Percentiles rank a stretch among this genome's conserved stretches.
Conservation (phyloP, 2,888 invertebrate genomes). For the Agrilus mali region DNA sequence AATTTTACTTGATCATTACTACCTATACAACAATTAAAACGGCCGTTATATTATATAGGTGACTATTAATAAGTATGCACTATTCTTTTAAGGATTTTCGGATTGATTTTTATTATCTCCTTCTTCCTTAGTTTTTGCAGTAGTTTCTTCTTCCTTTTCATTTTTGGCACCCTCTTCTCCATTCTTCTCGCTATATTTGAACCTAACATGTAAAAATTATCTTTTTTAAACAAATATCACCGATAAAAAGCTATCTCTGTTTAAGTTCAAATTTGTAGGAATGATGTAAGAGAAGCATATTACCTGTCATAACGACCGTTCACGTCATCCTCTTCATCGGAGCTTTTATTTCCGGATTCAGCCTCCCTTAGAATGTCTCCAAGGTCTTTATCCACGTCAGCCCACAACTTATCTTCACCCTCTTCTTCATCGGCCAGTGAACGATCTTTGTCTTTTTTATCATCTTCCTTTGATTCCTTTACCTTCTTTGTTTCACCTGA, state of each 20-base stretch:
- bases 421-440: constrained; percentile 33
- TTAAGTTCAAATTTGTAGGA: too few species aligned
- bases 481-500: neutral
- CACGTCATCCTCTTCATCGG: constrained; percentile 57
- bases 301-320: constrained; percentile 37
- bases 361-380: constrained; percentile 60
- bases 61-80: too few species aligned
- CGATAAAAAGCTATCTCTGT: too few species aligned
- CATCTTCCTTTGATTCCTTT: constrained; percentile 10
- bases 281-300: constrained; percentile 2
- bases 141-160: constrained; percentile 9
- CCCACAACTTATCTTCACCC: constrained; percentile 63
- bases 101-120: neutral
- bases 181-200: constrained; percentile 29
- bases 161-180: constrained; percentile 21
- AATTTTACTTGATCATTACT: too few species aligned
- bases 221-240: neutral
- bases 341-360: constrained; percentile 44
- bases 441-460: constrained; percentile 15
- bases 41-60: too few species aligned
- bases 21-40: too few species aligned
- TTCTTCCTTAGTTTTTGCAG: constrained; percentile 8
- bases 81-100: too few species aligned
- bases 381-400: constrained; percentile 69
- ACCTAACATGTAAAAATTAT: constrained; percentile 16